Base-by-base conservation (phyloP, 2,113 vertebrate species). In the Himantopus leucocephalus region DNA sequence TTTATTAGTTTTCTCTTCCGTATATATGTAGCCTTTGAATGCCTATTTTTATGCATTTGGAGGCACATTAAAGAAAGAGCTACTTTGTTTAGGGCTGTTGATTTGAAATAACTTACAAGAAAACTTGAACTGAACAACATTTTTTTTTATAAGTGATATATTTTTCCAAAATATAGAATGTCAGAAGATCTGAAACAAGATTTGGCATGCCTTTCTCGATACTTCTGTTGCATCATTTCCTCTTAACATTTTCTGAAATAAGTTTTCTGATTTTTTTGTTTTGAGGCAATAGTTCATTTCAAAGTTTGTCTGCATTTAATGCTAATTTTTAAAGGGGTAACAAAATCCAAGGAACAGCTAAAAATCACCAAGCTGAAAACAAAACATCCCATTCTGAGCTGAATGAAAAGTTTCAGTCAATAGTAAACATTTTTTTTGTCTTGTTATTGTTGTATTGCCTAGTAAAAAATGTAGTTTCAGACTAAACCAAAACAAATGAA, bases 381-480 rank as follows among this genome's bases (percentile, higher is more conserved):
- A 94, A 91, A 88, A 56, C 66, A 72, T 41, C 21, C 59, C 30
- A n/a, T 94, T 97, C 52, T 70, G 58, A 72, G 53, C 8, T 90
- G 77, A 96, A 96, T 93, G 73, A 97, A 91, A 92, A 84, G 39
- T 91, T 95, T 87, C 58, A 91, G 77, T 88, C 60, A 75, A 45
- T 82, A 93, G 86, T 93, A 96, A 97, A 96, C 62, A 76, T 74
- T 96, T 95, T 48, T 87, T 56, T 94, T 96, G 50, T 77, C 50
- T 67, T 95, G 50, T 91, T 95, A 92, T 93, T 95, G 75, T 92
- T 95, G 77, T 79, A 63, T 74, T 89, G 56, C 82, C 64, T 87
- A 68, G 45, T 81, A 87, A 90, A 95, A 91, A 84, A 72, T 20
- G 53, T 72, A 68, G 34, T 72, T 96, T 95, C 87, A 82, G 87